Evolutionary conservation across 2,888 invertebrate genomes (phyloP), one percentile per base, ranked within the genome.

Genomic region (Eupithecia pulchellata): DNA sequence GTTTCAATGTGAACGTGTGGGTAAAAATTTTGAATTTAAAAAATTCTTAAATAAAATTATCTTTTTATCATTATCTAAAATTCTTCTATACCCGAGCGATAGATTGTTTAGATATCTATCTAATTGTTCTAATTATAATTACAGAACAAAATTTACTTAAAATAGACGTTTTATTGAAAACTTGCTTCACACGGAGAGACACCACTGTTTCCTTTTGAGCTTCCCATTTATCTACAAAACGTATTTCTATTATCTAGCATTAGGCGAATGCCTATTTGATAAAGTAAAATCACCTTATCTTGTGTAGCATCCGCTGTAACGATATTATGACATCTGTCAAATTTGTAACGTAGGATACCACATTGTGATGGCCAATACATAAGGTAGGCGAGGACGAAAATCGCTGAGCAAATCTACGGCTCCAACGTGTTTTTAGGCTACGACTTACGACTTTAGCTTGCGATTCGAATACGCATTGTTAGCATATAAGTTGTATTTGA

Each of bases 241-340:
- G 2, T 57, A 57, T 29, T 8, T 17, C 29, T 52, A 11, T 25
- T 52, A 25, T 25, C 20, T 25, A 52, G 25, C 25, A 25, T 25
- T 25, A 36, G 36, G 14, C 0, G n/a, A n/a, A n/a, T n/a, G 0
- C 13, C 11, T 32, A 32, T 9, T 36, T 36, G 17, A 14, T 36
- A 3, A 14, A 36, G 25, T 25, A 52, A 52, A 52, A 25, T 25
- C 52, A 4, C 52, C 52, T 52, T 52, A 52, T 52, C 52, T 52
- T 47, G 25, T 25, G 52, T 52, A 3, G 11, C 52, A 4, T 52
- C 52, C 52, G 52, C 13, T 47, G 25, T 13, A 47, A 52, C 25
- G 52, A 52, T 25, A 52, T 25, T 52, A 25, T 52, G 52, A 52
- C 52, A 52, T 52, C 52, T 52, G 52, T 52, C 52, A 52, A 25